These are phyloP conservation scores for Odontesthes bonariensis DNA, from an alignment of 2,113 vertebrate species.

Conservation along the genomic window DNA sequence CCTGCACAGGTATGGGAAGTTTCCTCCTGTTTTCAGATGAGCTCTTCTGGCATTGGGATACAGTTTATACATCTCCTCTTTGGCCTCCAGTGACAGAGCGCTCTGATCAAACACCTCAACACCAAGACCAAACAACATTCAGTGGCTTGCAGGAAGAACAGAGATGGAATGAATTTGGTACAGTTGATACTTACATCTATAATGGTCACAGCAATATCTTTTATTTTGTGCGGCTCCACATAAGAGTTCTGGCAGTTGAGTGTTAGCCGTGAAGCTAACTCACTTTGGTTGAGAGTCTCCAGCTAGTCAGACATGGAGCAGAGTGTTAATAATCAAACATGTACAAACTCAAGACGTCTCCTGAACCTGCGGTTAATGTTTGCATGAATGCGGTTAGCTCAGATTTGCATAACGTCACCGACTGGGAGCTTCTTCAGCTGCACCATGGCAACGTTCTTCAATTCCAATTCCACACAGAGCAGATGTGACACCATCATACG, in stretches of 20 bases:
- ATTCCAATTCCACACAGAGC: no score
- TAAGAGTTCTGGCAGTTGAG: slow-evolving; percentile 99
- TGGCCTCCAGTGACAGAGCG: slow-evolving; percentile 94
- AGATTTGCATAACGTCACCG: no score
- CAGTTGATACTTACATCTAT: slow-evolving; percentile 89
- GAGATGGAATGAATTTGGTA: not conserved
- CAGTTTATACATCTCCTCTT: slow-evolving; percentile 99
- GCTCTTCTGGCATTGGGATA: slow-evolving; percentile 95
- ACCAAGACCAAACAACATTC: slow-evolving; percentile 3
- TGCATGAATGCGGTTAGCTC: no score
- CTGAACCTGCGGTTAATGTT: no score
- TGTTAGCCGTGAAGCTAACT: slow-evolving; percentile 95
- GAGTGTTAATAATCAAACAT: not conserved
- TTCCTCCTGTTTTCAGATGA: slow-evolving; percentile 98
- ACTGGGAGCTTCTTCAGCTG: no score
- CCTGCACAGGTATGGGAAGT: slow-evolving; percentile 96
- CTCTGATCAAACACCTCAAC: slow-evolving; percentile 97
- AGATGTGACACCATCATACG: no score
- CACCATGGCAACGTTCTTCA: no score
- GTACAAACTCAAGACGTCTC: no score
- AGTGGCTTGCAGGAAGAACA: not conserved
- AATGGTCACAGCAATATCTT: slow-evolving; percentile 94
- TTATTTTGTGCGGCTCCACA: slow-evolving; percentile 98
- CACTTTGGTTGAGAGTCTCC: slow-evolving; percentile 95
- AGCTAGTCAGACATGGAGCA: slow-evolving; percentile 79